Percentiles rank a stretch among this genome's conserved stretches.
Conservation (phyloP, 2,888 invertebrate species). For the Drosophila monieri region DNA sequence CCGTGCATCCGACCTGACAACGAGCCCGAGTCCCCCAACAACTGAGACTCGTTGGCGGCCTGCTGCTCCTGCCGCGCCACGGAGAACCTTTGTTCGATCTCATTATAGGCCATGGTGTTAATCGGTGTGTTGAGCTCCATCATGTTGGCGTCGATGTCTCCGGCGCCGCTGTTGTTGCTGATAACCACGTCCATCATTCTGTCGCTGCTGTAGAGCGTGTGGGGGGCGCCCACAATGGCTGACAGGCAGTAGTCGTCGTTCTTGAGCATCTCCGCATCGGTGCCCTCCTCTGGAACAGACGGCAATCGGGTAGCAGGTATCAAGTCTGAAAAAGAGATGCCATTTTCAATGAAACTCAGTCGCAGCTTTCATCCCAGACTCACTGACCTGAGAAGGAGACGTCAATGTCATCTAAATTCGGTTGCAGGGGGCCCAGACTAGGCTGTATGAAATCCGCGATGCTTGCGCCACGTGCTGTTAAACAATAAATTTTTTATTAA, state of each 20-base stretch:
- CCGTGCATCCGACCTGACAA: slow-evolving; percentile 44
- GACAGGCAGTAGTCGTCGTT: slow-evolving; percentile 80
- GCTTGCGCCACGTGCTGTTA: slow-evolving; percentile 88
- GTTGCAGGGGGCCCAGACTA: slow-evolving; percentile 97
- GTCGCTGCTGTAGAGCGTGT: slow-evolving; percentile 73
- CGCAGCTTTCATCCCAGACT: neutral
- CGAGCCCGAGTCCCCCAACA: slow-evolving; percentile 36
- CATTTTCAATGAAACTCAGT: neutral
- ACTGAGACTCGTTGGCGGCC: slow-evolving; percentile 42
- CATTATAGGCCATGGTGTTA: slow-evolving; percentile 72
- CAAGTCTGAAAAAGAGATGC: slow-evolving; percentile 72
- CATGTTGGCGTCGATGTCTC: slow-evolving; percentile 81
- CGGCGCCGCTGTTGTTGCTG: slow-evolving; percentile 19
- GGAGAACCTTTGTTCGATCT: slow-evolving; percentile 79
- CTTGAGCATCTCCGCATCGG: slow-evolving; percentile 86
- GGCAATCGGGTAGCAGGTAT: slow-evolving; percentile 85
- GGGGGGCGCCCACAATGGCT: slow-evolving; percentile 73
- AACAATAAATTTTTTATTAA: neutral
- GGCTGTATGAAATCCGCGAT: slow-evolving; percentile 99
- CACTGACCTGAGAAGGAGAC: slow-evolving; percentile 91
- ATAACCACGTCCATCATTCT: slow-evolving; percentile 79
- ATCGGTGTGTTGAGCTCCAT: slow-evolving; percentile 81
- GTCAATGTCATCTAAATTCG: slow-evolving; percentile 96
- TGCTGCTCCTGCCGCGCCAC: slow-evolving; percentile 60
- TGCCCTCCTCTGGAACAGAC: slow-evolving; percentile 87